Percentiles rank a stretch among this genome's conserved stretches.
Evolutionary conservation across 1,140 invertebrate genomes (phyloP).

Genomic region (Meloidogyne hapla): DNA sequence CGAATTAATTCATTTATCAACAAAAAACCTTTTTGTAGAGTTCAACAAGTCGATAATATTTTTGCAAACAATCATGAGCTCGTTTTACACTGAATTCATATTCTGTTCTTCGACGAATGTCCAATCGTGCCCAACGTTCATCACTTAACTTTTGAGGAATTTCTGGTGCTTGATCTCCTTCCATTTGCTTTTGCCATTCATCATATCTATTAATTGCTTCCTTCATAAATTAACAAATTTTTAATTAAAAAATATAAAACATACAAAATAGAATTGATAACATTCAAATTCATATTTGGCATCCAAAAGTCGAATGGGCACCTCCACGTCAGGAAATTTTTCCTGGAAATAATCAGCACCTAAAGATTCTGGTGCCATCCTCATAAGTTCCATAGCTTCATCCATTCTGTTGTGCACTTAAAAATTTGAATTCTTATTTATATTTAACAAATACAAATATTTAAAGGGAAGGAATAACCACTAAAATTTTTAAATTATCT

Average conservation of each 20-base stretch:
- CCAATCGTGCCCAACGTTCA: conserved; percentile 47
- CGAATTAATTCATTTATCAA: background rate
- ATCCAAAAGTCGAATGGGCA: conserved; percentile 13
- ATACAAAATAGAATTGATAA: conserved; percentile 45
- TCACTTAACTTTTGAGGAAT: conserved; percentile 42
- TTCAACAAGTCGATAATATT: conserved; percentile 35
- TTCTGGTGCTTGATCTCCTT: conserved; percentile 33
- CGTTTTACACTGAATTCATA: conserved; percentile 46
- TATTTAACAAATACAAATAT: no score
- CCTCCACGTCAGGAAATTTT: conserved; percentile 20
- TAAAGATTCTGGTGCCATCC: conserved; percentile 37
- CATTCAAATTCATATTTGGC: conserved; percentile 43
- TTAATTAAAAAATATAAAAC: conserved; percentile 15
- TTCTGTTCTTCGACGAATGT: conserved; percentile 41
- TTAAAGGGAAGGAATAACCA: no score
- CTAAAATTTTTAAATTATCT: no score
- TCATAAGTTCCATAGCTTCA: conserved; percentile 41
- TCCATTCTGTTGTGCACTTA: conserved; percentile 41
- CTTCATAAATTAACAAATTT: conserved; percentile 7
- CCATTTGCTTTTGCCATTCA: conserved; percentile 35
- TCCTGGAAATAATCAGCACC: conserved; percentile 15
- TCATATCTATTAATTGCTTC: conserved; percentile 44
- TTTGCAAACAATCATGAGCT: conserved; percentile 45
- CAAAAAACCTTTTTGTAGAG: conserved; percentile 37
- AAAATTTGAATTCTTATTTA: no score